These are phyloP conservation scores for Drosophila tsacasi DNA, from an alignment of 1,140 invertebrate genomes.

Conservation along the genomic window DNA sequence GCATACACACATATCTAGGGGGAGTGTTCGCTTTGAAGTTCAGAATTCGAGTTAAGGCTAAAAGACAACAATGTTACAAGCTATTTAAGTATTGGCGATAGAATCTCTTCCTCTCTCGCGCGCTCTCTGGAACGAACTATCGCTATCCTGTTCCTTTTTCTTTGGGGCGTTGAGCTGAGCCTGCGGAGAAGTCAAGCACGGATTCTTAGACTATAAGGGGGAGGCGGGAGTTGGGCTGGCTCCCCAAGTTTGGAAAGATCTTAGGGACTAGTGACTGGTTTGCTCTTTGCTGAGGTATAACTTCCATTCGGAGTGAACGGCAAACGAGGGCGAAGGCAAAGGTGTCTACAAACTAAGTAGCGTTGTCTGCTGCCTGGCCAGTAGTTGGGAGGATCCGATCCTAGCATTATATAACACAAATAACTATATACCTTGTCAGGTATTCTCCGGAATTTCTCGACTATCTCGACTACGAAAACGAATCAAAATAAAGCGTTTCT, in stretches of 20 bases:
- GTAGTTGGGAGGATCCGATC: slow-evolving; percentile 1
- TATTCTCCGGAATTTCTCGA: background rate
- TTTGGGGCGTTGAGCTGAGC: slow-evolving; percentile 19
- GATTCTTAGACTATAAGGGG: slow-evolving; percentile 31
- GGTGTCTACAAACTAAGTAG: slow-evolving; percentile 41
- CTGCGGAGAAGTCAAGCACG: slow-evolving; percentile 20
- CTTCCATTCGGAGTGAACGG: slow-evolving; percentile 51
- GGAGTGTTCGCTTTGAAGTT: slow-evolving; percentile 20
- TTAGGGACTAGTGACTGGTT: slow-evolving; percentile 71
- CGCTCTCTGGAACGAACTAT: slow-evolving; percentile 4
- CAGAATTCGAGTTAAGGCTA: slow-evolving; percentile 49
- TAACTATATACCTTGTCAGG: slow-evolving; percentile 23
- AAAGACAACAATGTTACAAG: slow-evolving; percentile 62
- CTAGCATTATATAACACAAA: slow-evolving; percentile 33
- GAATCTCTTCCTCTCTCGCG: slow-evolving; percentile 31
- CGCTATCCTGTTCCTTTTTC: background rate
- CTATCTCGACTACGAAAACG: slow-evolving; percentile 6
- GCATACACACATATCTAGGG: slow-evolving; percentile 44
- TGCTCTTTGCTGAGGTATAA: slow-evolving; percentile 66
- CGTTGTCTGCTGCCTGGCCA: background rate
- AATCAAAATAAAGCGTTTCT: slow-evolving; percentile 48
- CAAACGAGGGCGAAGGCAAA: slow-evolving; percentile 57
- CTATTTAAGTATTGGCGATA: slow-evolving; percentile 80
- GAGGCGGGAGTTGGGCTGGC: background rate
- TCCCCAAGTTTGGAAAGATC: slow-evolving; percentile 22